Conservation (phyloP, 1,140 invertebrate species). For the Solenopsis invicta region DNA sequence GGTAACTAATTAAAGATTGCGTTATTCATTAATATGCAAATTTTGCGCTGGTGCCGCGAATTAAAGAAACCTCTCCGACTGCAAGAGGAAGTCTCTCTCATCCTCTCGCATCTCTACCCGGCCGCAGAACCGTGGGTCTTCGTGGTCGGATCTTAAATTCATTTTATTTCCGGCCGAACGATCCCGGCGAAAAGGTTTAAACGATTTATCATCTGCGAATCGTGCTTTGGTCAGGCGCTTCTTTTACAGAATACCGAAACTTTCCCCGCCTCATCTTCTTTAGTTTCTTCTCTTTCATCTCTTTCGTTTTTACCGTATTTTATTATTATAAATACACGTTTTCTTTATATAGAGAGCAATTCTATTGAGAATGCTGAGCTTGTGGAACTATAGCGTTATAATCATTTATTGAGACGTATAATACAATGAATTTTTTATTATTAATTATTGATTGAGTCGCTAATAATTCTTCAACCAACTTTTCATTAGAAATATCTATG, state of each 20-base stretch:
- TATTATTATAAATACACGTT: slow-evolving; percentile 41
- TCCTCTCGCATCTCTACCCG: slow-evolving; percentile 43
- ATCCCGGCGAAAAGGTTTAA: slow-evolving; percentile 82
- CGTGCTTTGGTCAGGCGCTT: slow-evolving; percentile 82
- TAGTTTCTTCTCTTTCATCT: slow-evolving; percentile 32
- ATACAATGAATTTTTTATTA: too few species aligned
- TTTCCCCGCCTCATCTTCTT: slow-evolving; percentile 70
- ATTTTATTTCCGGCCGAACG: slow-evolving; percentile 85
- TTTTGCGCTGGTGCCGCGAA: slow-evolving; percentile 46
- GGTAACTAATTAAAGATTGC: slow-evolving; percentile 59
- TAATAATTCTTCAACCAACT: background rate
- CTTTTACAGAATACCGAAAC: slow-evolving; percentile 73
- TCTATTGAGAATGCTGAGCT: background rate
- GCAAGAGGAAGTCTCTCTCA: slow-evolving; percentile 26
- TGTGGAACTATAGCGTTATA: background rate
- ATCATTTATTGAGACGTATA: background rate
- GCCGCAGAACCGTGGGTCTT: slow-evolving; percentile 59
- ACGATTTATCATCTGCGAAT: slow-evolving; percentile 85
- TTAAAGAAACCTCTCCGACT: slow-evolving; percentile 58
- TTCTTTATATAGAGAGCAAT: background rate
- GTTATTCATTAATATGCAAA: slow-evolving; percentile 66
- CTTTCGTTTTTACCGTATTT: background rate
- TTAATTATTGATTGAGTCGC: too few species aligned
- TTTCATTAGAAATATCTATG: background rate
- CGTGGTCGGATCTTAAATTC: slow-evolving; percentile 85